Base-by-base conservation (phyloP, 64 coral and sea anemone species). In the Porites australiensis region DNA sequence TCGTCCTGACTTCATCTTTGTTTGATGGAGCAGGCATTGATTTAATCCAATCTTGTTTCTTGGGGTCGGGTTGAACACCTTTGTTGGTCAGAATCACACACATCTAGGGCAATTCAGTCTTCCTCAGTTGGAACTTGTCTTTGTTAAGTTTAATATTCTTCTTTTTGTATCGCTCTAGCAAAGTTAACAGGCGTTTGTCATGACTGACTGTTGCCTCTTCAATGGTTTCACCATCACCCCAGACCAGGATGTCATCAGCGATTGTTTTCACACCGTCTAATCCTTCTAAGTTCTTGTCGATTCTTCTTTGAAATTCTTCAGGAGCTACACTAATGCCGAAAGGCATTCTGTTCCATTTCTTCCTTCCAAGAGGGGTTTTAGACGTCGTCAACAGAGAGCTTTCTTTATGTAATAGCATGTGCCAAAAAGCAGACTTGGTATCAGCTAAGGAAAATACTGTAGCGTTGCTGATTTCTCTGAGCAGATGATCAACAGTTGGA, bases 301-400 rank as follows among this genome's bases (percentile, higher is more conserved):
- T 37, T 0, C 27, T 37, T 37, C 27, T 37, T 37, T 37, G 27
- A 37, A 37, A 37, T 37, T 37, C 27, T 37, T 37, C 1, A 37
- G 27, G 27, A 37, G 27, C 27, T 37, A 37, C 27, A 37, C 27
- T 37, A 37, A 37, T 37, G 27, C 27, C 27, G 27, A 37, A 37
- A 37, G 27, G 27, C 27, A 37, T 37, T 77, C 43, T 77, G 50
- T 52, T 77, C 74, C 82, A 69, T 18, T 67, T 85, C 61, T 49
- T 83, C 61, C 80, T 62, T 83, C 80, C 80, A n/a, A 83, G 16
- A 83, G 80, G 80, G 11, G 80, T 83, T 12, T 85, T 85, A 18
- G 67, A 85, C 8, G 82, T 85, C 18, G 63, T 67, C 3, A 85
- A 61, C 2, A 85, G 82, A n/a, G 82, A 85, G 14, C 82, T 85